A percentile compares a stretch with the other conserved stretches of the same genome.
These are phyloP conservation scores for Lasioglossum pauxillum DNA, from an alignment of 2,888 invertebrate species.

Conservation along the genomic window DNA sequence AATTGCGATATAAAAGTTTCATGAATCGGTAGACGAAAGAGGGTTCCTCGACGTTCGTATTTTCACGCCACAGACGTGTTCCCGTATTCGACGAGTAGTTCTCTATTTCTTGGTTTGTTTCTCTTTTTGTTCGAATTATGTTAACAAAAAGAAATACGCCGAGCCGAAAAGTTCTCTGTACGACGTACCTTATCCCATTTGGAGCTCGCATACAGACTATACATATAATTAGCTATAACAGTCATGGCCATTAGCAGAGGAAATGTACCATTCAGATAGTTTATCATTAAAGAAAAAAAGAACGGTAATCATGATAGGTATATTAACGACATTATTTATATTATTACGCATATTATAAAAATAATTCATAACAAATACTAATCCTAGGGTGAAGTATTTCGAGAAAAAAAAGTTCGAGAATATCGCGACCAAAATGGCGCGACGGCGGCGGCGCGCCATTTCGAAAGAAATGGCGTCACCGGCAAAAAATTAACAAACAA, in stretches of 20 bases:
- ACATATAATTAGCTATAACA: constrained; percentile 75
- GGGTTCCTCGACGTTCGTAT: constrained; percentile 74
- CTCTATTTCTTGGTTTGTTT: constrained; percentile 43
- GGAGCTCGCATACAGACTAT: constrained; percentile 80
- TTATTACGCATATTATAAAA: constrained; percentile 83
- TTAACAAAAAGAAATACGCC: constrained; percentile 63
- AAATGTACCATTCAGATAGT: constrained; percentile 82
- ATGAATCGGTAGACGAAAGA: constrained; percentile 56
- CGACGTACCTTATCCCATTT: constrained; percentile 81
- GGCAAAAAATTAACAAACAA: constrained; percentile 54
- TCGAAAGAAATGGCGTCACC: constrained; percentile 53
- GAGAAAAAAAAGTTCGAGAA: constrained; percentile 54
- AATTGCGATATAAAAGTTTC: constrained; percentile 15
- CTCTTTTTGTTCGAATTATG: constrained; percentile 51
- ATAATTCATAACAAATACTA: constrained; percentile 81
- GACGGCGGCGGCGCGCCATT: constrained; percentile 65
- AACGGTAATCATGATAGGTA: constrained; percentile 83
- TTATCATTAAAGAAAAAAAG: constrained; percentile 78
- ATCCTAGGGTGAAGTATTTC: constrained; percentile 80
- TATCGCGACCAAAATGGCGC: constrained; percentile 48
- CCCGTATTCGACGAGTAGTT: constrained; percentile 70
- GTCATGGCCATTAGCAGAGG: constrained; percentile 81
- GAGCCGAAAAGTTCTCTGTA: constrained; percentile 78
- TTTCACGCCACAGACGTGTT: constrained; percentile 75
- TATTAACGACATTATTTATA: constrained; percentile 84